Evolutionary conservation across 2,113 vertebrate genomes (phyloP), one percentile per base, ranked within the genome.

Genomic region (Vicugna pacos): DNA sequence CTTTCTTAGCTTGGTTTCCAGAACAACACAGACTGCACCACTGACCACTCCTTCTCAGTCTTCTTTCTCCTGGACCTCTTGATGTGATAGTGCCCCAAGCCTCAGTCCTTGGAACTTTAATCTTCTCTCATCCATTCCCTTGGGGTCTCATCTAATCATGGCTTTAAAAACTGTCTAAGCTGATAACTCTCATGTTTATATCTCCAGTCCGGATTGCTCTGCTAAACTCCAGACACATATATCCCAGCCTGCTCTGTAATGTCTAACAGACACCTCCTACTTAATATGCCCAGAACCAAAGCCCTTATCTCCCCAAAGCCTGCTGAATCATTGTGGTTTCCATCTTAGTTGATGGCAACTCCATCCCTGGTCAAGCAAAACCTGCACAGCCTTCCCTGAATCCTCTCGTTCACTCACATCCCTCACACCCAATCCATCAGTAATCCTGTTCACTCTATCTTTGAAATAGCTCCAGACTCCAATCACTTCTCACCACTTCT

Each of bases 231-330:
- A 73, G 60, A 91, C 19, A n/a, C 30, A 46, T 12, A 79, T 26
- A 58, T 19, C 89, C 38, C 58, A 60, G 10, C 56, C n/a, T 76
- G 38, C 46, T 69, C 46, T 56, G 69, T 17, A 38, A 50, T 15
- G 17, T 35, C 35, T n/a, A 83, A 28, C 26, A 91, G 64, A 72
- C 12, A 64, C 28, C 46, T 62, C 65, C 46, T 28, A 64, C 16
- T 84, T 91, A 26, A 80, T 56, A 79, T 6, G 24, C 38, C 95
- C 67, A 2, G 69, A 89, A n/a, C 52, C 86, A 92, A 94, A 64
- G 46, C 14, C 50, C 42, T 70, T 20, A 48, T 48, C 50, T 69
- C 42, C 30, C 73, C 56, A 73, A 72, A 95, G 77, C 20, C 73
- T 81, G 11, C 30, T 26, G 46, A 14, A 32, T 11, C 75, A 38